Percentiles rank a stretch among this genome's conserved stretches.
These are phyloP conservation scores for Hucho hucho DNA, from an alignment of 2,113 vertebrate genomes.

Conservation along the genomic window DNA sequence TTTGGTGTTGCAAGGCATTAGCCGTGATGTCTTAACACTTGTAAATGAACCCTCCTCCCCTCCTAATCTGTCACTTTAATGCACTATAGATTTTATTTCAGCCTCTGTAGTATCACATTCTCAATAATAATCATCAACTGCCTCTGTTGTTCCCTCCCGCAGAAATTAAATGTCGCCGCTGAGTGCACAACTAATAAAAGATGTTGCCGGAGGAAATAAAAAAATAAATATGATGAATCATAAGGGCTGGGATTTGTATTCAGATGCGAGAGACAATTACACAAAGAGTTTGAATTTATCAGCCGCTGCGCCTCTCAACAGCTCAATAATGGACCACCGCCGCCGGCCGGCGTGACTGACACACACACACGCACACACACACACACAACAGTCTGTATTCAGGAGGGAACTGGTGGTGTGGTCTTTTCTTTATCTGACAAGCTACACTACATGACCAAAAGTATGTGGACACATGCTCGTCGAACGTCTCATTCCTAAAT, in stretches of 20 bases:
- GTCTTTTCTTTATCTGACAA: no score
- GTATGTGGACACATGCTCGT: no score
- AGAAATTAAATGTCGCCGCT: slow-evolving; percentile 98
- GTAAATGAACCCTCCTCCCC: slow-evolving; percentile 96
- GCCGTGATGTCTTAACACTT: slow-evolving; percentile 96
- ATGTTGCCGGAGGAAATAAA: slow-evolving; percentile 97
- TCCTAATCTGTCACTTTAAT: slow-evolving; percentile 99
- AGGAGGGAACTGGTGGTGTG: no score
- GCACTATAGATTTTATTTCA: slow-evolving; percentile 99
- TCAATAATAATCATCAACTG: slow-evolving; percentile 99
- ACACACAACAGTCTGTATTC: not conserved
- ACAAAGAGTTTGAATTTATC: slow-evolving; percentile 89
- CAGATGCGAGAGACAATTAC: slow-evolving; percentile 93
- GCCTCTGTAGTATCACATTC: slow-evolving; percentile 90
- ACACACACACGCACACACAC: slow-evolving; percentile 18
- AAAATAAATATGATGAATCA: slow-evolving; percentile 99
- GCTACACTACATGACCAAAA: no score
- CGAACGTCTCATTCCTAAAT: no score
- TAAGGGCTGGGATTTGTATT: slow-evolving; percentile 87
- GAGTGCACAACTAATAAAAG: slow-evolving; percentile 99
- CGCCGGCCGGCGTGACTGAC: slow-evolving; percentile 45
- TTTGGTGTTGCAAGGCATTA: slow-evolving; percentile 94
- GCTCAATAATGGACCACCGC: slow-evolving; percentile 80
- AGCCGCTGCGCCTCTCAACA: slow-evolving; percentile 81
- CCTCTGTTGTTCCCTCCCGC: slow-evolving; percentile 90